Evolutionary conservation across 2,797 vertebrate genomes (phyloP), one percentile per base, ranked within the genome.

Genomic region (Sebastes aleutianus): DNA sequence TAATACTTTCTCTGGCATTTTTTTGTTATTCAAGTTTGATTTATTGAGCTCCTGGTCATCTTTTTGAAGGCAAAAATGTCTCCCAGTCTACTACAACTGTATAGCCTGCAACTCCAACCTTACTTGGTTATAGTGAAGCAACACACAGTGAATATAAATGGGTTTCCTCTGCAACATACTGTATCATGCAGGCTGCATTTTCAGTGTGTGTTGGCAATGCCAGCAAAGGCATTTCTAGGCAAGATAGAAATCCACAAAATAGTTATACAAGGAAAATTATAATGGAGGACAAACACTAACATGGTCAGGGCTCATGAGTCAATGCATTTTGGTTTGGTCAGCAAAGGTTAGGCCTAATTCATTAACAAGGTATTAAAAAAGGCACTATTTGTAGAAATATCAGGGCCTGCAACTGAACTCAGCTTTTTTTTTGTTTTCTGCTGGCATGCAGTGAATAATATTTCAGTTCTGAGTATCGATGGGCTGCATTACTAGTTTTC

Each of bases 131-230:
- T 26, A 74, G 63, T 53, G 39, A 63, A 54, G 58, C 39, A 57
- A 70, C 68, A 78, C 18, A 61, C 26, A 31, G 34, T 56, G 47
- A 70, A 78, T 68, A 73, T 32, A 73, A 68, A 86, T 71, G 26
- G 8, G 66, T 54, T 79, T 43, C 32, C 64, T 59, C 68, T 82
- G 59, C 27, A 73, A 77, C 39, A 63, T 34, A 27, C 63, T 72
- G 27, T 32, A 63, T 69, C 29, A 70, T 14, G 47, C 63, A 67
- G 67, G 69, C 36, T 70, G 39, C 29, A 75, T 59, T 53, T 58
- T 82, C 27, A 34, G 16, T 32, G 64, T 34, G 57, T 62, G 27
- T 26, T 69, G 56, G 22, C 56, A 32, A 20, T 29, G 58, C 39
- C 10, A 34, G 70, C 13, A 73, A 62, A 54, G 47, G 47, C 47